Base-by-base conservation (phyloP, 1,140 invertebrate species). In the Lordiphosa collinella region DNA sequence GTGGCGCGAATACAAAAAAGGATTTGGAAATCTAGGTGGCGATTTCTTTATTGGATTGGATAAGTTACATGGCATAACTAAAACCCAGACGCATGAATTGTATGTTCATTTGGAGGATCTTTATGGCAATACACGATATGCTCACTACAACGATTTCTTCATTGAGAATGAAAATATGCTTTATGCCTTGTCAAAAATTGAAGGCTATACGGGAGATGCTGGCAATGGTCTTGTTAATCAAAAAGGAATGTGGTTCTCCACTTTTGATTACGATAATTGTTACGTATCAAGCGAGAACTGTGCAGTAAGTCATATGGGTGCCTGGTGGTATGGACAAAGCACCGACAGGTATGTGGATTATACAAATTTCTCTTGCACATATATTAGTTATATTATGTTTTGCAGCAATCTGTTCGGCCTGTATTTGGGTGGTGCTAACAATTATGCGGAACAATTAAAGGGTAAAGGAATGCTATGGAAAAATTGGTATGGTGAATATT, bases 11-110 rank as follows among this genome's bases (percentile, higher is more conserved):
- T 48, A 11, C 6, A 35, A 35, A 11, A 6, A 5, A 8, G 46
- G 46, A 7, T 48, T 48, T 35, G 46, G 14, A 11, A 4, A 29
- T 4, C 10, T 44, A 3, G 4, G 5, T 9, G 6, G 13, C 3
- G 31, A 48, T 16, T 48, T 48, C 14, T 48, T 48, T 11, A 34
- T 35, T 2, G 46, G 46, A n/a, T 12, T 48, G 32, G 31, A 48
- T 16, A 48, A 35, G n/a, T 12, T 48, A 6, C 46, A 48, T 11
- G 46, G n/a, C n/a, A 48, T 48, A 1, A 48, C 46, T 1, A n/a
- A 14, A 11, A 11, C 46, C 6, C 46, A 48, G 14, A 14, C 10
- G 6, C 46, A 48, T 10, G 46, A 35, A 34, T 11, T 48, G n/a
- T 48, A 35, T n/a, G 16, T 48, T 35, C 31, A 16, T 10, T 29